Evolutionary conservation across 64 coral and sea anemone species (phyloP), one percentile per base, ranked within the genome.

Genomic region (Montipora foliosa): DNA sequence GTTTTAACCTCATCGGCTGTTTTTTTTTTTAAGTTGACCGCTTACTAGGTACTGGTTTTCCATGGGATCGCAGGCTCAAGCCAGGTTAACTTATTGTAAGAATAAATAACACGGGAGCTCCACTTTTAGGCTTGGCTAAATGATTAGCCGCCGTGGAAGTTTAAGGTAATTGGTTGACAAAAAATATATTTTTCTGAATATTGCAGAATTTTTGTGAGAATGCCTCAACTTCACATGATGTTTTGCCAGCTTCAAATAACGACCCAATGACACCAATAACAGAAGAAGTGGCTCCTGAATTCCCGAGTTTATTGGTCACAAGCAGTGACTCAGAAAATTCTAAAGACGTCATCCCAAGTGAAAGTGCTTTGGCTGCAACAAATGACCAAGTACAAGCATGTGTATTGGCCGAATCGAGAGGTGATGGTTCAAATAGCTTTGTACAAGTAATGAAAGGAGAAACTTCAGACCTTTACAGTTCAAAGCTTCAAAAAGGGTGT

Each of bases 251-350:
- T 71, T 15, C 82, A 4, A 51, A 16, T 86, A 21, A 86, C 49
- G 82, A 86, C 15, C 82, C 45, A 19, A 86, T 86, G 82, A 48
- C 82, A 22, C 82, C 82, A 50, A 86, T 86, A 68, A 86, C 62
- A 21, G 82, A 86, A 86, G 82, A 86, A 86, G 64, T 44, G 8
- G 66, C 82, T 16, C 82, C 82, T 50, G 46, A 86, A 50, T 86
- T 86, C 47, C 82, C 82, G 24, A 53, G 62, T 47, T n/a, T 12
- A 48, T 86, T 86, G 11, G n/a, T 50, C 46, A 44, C 5, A 22
- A 86, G 47, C 4, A 20, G 4, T 5, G 64, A 20, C 10, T 21
- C 44, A 50, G 66, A 72, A 86, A 86, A 8, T 20, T 9, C 44
- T 50, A 45, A 21, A 7, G 44, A 47, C 1, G 8, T 68, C 8